Evolutionary conservation across 2,888 invertebrate species (phyloP).

Genomic region (Eubasilissa splendida): DNA sequence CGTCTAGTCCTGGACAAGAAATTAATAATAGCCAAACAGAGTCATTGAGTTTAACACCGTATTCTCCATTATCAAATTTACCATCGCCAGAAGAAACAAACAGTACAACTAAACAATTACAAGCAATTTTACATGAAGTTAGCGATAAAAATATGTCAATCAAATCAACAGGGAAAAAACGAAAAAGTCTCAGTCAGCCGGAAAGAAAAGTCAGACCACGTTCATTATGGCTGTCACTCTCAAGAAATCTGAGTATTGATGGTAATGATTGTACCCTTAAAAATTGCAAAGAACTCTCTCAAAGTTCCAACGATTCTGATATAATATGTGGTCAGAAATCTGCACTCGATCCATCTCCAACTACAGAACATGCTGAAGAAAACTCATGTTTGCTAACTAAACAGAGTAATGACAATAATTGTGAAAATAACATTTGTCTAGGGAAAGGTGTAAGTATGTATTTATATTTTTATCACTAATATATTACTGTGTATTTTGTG

Average conservation of each 20-base stretch:
- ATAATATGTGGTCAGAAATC: conserved; percentile 49
- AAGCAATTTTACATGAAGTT: background rate
- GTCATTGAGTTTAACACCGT: conserved; percentile 51
- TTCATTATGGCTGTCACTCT: conserved; percentile 35
- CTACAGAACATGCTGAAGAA: background rate
- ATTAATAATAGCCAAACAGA: conserved; percentile 53
- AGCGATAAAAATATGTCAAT: background rate
- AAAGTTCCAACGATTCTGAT: conserved; percentile 50
- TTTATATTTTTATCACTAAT: background rate
- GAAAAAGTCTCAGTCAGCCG: conserved; percentile 38
- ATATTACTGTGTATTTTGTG: too few relatives aligned
- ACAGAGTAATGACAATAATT: background rate
- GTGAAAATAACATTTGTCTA: background rate
- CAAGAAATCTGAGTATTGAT: conserved; percentile 18
- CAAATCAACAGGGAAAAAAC: conserved; percentile 43
- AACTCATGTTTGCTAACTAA: background rate
- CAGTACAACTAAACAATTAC: background rate
- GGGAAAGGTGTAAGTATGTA: background rate
- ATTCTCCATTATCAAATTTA: conserved; percentile 41
- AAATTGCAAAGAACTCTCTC: conserved; percentile 27
- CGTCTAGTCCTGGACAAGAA: conserved; percentile 56
- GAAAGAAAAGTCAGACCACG: conserved; percentile 38
- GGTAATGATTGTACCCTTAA: background rate
- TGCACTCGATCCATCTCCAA: conserved; percentile 25
- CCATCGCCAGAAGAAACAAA: conserved; percentile 21